Evolutionary conservation across 2,888 invertebrate genomes (phyloP).

Genomic region (Rosalia funebris): DNA sequence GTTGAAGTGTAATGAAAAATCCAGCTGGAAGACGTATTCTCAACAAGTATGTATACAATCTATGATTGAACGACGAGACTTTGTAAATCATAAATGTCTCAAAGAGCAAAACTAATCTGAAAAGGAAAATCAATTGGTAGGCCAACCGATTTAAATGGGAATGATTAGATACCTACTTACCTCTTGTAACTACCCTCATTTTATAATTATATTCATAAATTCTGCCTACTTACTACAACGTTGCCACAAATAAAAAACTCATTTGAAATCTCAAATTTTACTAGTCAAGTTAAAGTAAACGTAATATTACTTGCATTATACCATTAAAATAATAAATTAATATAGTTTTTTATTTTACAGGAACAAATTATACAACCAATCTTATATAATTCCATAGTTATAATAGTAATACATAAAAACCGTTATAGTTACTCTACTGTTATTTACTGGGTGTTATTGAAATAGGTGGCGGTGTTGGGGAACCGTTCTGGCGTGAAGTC

Average conservation of each 20-base stretch:
- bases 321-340: slow-evolving; percentile 8
- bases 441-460: slow-evolving; percentile 45
- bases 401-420: slow-evolving; percentile 24
- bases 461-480: slow-evolving; percentile 62
- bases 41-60: too few relatives aligned
- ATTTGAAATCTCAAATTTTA: neutral
- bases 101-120: too few relatives aligned
- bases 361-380: slow-evolving; percentile 35
- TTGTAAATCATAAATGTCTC: too few relatives aligned
- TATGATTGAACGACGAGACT: too few relatives aligned
- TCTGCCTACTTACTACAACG: too few relatives aligned
- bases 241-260: slow-evolving; percentile 10
- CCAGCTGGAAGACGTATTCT: too few relatives aligned
- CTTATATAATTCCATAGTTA: slow-evolving; percentile 26
- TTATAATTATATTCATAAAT: too few relatives aligned
- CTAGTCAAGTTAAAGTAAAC: slow-evolving; percentile 7
- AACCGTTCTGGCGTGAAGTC: slow-evolving; percentile 63
- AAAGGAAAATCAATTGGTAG: too few relatives aligned
- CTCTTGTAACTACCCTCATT: too few relatives aligned
- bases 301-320: slow-evolving; percentile 3
- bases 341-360: slow-evolving; percentile 29
- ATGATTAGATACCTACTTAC: too few relatives aligned
- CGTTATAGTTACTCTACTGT: slow-evolving; percentile 11
- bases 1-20: too few relatives aligned
- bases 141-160: too few relatives aligned